Evolutionary conservation across 1,140 invertebrate genomes (phyloP).

Genomic region (Psilanteris sp.): DNA sequence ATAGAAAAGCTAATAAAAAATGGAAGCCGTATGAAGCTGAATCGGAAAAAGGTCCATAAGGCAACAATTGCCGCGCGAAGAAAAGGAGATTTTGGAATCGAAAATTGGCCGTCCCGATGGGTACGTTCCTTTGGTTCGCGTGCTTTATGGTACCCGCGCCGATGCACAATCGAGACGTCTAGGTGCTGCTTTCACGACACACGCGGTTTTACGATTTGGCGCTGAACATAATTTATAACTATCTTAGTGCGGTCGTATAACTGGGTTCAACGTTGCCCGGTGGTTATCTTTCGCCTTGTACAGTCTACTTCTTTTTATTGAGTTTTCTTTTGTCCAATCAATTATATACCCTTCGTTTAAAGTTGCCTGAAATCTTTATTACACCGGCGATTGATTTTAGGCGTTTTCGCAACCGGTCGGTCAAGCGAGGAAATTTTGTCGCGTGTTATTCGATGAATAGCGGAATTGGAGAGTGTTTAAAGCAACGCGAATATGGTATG

Average conservation of each 20-base stretch:
- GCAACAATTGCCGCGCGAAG: not conserved
- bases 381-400: not conserved
- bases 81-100: not conserved
- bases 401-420: not conserved
- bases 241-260: constrained; percentile 39
- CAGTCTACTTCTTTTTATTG: constrained; percentile 29
- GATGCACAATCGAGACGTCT: constrained; percentile 62
- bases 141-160: constrained; percentile 40
- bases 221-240: constrained; percentile 73
- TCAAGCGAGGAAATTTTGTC: not conserved
- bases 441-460: no score
- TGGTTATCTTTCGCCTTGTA: constrained; percentile 48
- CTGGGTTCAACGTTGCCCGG: constrained; percentile 8
- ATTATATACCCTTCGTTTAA: constrained; percentile 21
- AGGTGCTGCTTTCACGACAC: constrained; percentile 66
- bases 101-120: constrained; percentile 12
- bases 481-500: no score
- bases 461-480: no score
- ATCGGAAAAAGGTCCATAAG: constrained; percentile 42
- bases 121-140: constrained; percentile 22
- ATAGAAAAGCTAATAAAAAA: constrained; percentile 70
- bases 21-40: constrained; percentile 48
- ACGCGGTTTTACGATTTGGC: constrained; percentile 70
- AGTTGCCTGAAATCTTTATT: constrained; percentile 24
- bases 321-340: constrained; percentile 37